Percentiles rank a stretch among this genome's conserved stretches.
These are phyloP conservation scores for Eumacrocentrus americanus DNA, from an alignment of 2,888 invertebrate genomes.

Conservation along the genomic window DNA sequence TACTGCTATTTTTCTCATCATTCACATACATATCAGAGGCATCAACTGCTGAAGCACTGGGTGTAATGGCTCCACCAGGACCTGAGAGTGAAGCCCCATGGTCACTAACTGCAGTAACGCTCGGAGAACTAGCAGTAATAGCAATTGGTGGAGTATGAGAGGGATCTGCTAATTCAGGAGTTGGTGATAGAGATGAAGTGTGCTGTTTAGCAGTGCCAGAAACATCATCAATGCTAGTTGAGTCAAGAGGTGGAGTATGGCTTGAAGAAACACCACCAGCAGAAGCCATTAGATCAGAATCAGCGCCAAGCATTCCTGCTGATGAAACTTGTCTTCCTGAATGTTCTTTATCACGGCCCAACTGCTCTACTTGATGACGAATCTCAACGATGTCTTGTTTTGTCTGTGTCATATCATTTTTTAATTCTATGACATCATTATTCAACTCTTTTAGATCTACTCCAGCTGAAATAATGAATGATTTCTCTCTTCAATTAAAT, in stretches of 20 bases:
- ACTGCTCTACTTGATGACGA: constrained; percentile 24
- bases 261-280: background rate
- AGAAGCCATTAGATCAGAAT: no score
- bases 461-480: background rate
- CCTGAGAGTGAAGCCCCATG: no score
- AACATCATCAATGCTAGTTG: no score
- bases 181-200: background rate
- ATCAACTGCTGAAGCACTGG: background rate
- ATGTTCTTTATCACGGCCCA: background rate
- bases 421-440: constrained; percentile 33
- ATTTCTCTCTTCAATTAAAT: background rate
- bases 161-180: background rate
- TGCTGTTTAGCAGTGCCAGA: background rate
- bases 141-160: no score
- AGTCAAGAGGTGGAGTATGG: background rate
- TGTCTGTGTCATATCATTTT: constrained; percentile 32
- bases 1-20: background rate
- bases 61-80: no score
- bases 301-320: background rate
- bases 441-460: constrained; percentile 39
- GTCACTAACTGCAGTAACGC: background rate
- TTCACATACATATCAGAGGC: background rate
- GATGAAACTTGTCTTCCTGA: constrained; percentile 10
- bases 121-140: no score
- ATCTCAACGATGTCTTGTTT: constrained; percentile 34